Evolutionary conservation across 2,797 vertebrate species (phyloP).

Genomic region (Oreochromis mossambicus): DNA sequence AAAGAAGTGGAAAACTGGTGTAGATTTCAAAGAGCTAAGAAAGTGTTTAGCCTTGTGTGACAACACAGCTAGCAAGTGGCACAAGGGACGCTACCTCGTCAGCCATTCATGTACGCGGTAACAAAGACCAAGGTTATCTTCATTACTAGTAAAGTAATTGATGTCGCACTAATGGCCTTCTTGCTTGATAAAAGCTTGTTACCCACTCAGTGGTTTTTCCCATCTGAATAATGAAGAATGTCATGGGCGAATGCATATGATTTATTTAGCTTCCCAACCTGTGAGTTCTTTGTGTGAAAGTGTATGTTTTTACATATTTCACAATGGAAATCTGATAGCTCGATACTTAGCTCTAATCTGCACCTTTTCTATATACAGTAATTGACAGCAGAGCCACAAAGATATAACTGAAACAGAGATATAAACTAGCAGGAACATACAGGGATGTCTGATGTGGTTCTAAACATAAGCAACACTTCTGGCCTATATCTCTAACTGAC

Average conservation of each 20-base stretch:
- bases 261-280: neutral
- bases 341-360: neutral
- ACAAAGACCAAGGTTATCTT: conserved; percentile 44
- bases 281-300: neutral
- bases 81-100: neutral
- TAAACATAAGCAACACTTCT: neutral
- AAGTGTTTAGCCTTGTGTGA: conserved; percentile 53
- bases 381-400: neutral
- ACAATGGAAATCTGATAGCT: neutral
- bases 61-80: conserved; percentile 10
- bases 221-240: conserved; percentile 60
- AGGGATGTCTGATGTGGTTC: neutral
- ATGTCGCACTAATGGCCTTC: conserved; percentile 47
- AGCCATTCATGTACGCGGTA: neutral
- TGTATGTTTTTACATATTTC: neutral
- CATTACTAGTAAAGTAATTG: conserved; percentile 58
- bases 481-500: neutral
- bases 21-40: conserved; percentile 54
- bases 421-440: neutral
- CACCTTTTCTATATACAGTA: neutral
- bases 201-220: conserved; percentile 30
- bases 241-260: conserved; percentile 2
- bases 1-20: conserved; percentile 33
- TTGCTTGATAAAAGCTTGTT: conserved; percentile 37
- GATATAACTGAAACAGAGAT: neutral